Base-by-base conservation (phyloP, 1,140 invertebrate genomes). In the Sesamia nonagrioides region DNA sequence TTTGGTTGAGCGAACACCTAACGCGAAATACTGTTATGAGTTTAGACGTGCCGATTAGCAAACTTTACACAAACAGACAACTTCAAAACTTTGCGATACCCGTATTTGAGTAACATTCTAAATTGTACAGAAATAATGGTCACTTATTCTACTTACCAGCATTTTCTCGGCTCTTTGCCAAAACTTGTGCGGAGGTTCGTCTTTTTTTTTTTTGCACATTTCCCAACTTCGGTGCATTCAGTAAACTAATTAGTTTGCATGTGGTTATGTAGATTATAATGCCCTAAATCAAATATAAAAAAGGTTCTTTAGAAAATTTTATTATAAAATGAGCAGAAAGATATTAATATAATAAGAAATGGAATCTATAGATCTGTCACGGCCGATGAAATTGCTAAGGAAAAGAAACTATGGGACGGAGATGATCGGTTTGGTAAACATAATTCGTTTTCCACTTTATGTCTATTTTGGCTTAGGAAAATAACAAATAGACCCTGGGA, bases 21-120 rank as follows among this genome's bases (percentile, higher is more conserved):
- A 66, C 5, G 69, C 50, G 69, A 72, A 72, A 72, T 56, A 74
- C 71, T 74, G 56, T 74, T 74, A 74, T 35, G 71, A 74, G 71
- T 74, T 72, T 74, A 48, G 71, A 74, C 54, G 71, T 74, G 17
- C 52, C 37, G 71, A 74, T 60, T 74, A 74, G 42, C 37, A 60
- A 74, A 74, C 71, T 74, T 74, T n/a, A 74, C 54, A 74, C 71
- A 74, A 74, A 74, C 71, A 72, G 68, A n/a, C 48, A 74, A 60
- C 54, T 42, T 21, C 17, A 45, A 40, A 74, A 74, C 52, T 74
- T 74, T 48, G n/a, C 54, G 17, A 21, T 56, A 56, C 71, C 71
- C 71, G 71, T 74, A 74, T 74, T 74, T 74, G 54, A 74, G 52
- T 58, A 56, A 74, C 54, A 40, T 45, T 74, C 54, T 74, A 74